A percentile compares a stretch with the other conserved stretches of the same genome.
Conservation (phyloP, 2,113 vertebrate species). For the Myiozetetes cayanensis region DNA sequence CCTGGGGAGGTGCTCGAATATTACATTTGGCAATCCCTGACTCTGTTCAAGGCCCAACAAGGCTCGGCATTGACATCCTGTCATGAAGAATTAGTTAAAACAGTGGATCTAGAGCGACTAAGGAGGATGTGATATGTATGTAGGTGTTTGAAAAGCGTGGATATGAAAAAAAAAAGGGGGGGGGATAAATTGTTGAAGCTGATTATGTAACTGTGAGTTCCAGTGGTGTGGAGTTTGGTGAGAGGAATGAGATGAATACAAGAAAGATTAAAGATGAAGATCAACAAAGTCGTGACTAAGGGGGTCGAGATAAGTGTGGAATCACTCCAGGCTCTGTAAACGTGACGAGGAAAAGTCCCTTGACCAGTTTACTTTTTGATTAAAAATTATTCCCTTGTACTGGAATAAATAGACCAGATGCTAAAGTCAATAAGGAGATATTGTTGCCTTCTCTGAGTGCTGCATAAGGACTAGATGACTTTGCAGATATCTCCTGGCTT, state of each 20-base stretch:
- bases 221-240: not conserved
- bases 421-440: not conserved
- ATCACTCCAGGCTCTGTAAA: not conserved
- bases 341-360: not conserved
- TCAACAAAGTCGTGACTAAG: not conserved
- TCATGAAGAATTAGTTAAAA: conserved; percentile 43
- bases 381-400: not conserved
- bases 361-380: not conserved
- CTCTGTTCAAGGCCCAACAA: conserved; percentile 9
- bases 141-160: conserved; percentile 50
- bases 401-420: not conserved
- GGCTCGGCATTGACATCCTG: conserved; percentile 37
- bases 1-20: not conserved
- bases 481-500: not conserved
- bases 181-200: not conserved
- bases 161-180: not conserved
- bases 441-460: not conserved
- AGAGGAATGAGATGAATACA: not conserved
- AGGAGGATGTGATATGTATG: conserved; percentile 49
- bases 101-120: conserved; percentile 10
- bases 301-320: not conserved
- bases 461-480: not conserved
- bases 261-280: not conserved
- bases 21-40: not conserved
- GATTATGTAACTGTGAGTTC: conserved; percentile 5